Evolutionary conservation across 2,113 vertebrate species (phyloP).

Genomic region (Geococcyx californianus): DNA sequence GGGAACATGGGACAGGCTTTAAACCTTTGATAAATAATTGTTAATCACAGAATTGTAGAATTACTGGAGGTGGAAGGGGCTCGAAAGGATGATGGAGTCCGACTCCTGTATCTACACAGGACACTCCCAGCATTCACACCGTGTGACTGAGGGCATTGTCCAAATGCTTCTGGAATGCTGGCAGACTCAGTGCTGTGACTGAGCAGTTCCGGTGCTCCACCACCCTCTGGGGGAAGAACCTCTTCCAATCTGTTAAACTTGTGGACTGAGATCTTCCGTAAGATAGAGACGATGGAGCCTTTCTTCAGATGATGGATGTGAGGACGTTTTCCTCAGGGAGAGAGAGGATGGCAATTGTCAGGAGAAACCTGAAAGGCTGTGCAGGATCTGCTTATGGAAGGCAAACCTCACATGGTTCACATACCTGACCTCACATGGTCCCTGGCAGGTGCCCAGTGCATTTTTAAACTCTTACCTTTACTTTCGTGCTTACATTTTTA

Average conservation of each 20-base stretch:
- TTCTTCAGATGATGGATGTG: background rate
- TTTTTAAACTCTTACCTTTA: background rate
- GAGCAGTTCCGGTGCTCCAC: no score
- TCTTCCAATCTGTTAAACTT: background rate
- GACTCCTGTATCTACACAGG: no score
- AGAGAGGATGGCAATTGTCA: rapidly evolving
- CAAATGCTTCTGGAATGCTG: no score
- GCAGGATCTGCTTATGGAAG: background rate
- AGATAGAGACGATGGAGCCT: background rate
- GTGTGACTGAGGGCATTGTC: no score
- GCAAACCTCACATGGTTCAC: no score
- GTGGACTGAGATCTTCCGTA: background rate
- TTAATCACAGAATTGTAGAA: no score
- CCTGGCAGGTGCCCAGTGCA: rapidly evolving
- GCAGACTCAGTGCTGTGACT: no score
- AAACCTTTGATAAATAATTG: background rate
- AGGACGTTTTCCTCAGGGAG: background rate
- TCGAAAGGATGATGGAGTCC: no score
- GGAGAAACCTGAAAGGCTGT: background rate
- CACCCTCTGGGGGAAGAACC: no score
- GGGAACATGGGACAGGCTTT: background rate
- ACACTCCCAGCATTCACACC: no score
- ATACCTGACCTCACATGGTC: rapidly evolving
- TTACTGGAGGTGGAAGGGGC: no score
- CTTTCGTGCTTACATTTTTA: background rate